phyloP scores from a whole-genome alignment of 2,113 vertebrate species.

The Centropus bengalensis region DNA sequence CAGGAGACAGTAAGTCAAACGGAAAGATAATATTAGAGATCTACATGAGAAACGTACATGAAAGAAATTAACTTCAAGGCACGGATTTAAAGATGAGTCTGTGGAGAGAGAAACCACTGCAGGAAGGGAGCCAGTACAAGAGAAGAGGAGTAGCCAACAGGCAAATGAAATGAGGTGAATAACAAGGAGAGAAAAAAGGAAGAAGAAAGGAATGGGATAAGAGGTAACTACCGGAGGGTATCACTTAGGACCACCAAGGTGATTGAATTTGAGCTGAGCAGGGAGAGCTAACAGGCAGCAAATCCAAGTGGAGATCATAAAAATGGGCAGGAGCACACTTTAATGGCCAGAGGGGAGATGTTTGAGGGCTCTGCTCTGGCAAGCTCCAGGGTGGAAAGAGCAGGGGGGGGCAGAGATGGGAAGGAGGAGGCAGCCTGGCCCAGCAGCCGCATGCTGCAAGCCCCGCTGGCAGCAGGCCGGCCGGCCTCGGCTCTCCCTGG shows the following conservation, averaged over 20 bases:
- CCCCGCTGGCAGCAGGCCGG: not conserved
- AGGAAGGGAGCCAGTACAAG: not conserved
- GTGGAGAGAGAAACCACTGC: not conserved
- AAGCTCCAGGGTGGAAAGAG: not conserved
- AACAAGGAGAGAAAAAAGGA: not conserved
- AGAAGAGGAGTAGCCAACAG: not conserved
- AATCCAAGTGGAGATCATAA: not conserved
- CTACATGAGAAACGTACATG: not conserved
- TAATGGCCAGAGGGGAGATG: not conserved
- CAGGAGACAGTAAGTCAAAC: not conserved
- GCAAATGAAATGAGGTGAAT: not conserved
- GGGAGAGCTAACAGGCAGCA: not conserved
- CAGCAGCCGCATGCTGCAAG: not conserved
- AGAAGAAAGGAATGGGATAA: not conserved
- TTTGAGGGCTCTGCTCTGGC: not conserved
- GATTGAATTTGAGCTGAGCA: not conserved
- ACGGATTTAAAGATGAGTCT: not conserved
- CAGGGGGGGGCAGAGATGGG: fast-evolving
- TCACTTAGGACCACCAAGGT: not conserved
- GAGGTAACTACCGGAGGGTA: not conserved
- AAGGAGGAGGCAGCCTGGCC: fast-evolving
- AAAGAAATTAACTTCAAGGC: not conserved
- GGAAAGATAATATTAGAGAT: not conserved
- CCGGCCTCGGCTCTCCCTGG: fast-evolving
- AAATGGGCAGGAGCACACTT: fast-evolving